These are phyloP conservation scores for Drosophila robusta DNA, from an alignment of 2,888 invertebrate species.

Conservation along the genomic window DNA sequence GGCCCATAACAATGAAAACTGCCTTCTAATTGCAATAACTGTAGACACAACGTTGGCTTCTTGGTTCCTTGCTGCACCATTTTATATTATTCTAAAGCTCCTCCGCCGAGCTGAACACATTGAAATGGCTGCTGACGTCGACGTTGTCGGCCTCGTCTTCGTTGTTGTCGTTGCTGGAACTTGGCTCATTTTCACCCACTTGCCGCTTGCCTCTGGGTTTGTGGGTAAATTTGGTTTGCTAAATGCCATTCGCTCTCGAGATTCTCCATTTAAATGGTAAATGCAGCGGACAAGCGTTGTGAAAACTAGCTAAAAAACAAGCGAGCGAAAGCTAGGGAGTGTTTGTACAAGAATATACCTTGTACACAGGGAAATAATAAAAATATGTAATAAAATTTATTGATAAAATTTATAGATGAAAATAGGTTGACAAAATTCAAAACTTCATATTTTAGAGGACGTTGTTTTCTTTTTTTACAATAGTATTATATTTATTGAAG, in stretches of 20 bases:
- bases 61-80: slow-evolving; percentile 26
- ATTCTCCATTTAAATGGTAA: slow-evolving; percentile 74
- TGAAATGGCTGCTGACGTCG: slow-evolving; percentile 1
- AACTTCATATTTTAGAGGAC: too few species aligned
- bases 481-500: too few species aligned
- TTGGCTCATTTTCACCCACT: slow-evolving; percentile 74
- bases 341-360: slow-evolving; percentile 1
- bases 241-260: slow-evolving; percentile 67
- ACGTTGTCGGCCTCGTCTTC: slow-evolving; percentile 2
- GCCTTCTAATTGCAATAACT: slow-evolving; percentile 70
- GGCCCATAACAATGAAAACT: slow-evolving; percentile 67
- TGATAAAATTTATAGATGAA: too few species aligned
- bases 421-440: too few species aligned
- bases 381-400: too few species aligned
- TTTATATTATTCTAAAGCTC: slow-evolving; percentile 49
- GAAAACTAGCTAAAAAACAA: slow-evolving; percentile 34
- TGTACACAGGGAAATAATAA: neutral
- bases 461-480: too few species aligned
- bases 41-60: slow-evolving; percentile 41
- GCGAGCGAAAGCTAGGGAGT: neutral
- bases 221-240: slow-evolving; percentile 73
- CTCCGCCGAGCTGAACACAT: slow-evolving; percentile 18
- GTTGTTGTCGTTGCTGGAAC: slow-evolving; percentile 14
- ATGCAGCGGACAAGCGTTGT: slow-evolving; percentile 38
- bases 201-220: slow-evolving; percentile 43